These are phyloP conservation scores for Phaedon cochleariae DNA, from an alignment of 2,888 invertebrate species.

Conservation along the genomic window DNA sequence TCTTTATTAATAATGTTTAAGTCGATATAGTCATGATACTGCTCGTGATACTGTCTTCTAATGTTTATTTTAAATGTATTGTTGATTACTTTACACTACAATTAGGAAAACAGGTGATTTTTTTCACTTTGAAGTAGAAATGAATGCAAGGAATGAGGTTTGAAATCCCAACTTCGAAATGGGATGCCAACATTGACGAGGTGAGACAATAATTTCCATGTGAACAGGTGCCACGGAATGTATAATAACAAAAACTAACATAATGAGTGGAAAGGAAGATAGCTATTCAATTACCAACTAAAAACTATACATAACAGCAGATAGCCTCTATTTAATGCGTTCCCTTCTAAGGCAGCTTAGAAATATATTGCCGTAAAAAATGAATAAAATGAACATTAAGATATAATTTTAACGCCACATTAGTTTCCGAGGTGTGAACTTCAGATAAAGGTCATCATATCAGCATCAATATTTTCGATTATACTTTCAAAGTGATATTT, in stretches of 20 bases:
- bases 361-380: neutral
- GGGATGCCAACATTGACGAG: too few relatives aligned
- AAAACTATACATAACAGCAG: neutral
- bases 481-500: neutral
- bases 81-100: too few relatives aligned
- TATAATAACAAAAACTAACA: neutral
- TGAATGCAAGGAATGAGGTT: too few relatives aligned
- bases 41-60: too few relatives aligned
- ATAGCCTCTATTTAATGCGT: neutral
- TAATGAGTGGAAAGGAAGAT: neutral
- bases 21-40: too few relatives aligned
- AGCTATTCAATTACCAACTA: neutral
- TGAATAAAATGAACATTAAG: neutral
- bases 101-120: too few relatives aligned
- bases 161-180: too few relatives aligned
- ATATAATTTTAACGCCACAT: neutral
- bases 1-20: neutral
- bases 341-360: neutral
- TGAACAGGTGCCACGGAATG: neutral
- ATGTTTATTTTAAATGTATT: too few relatives aligned
- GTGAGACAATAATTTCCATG: too few relatives aligned
- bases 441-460: neutral
- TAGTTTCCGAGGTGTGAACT: neutral
- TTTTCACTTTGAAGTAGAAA: too few relatives aligned
- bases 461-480: neutral